Base-by-base conservation (phyloP, 2,797 vertebrate genomes). In the Pantherophis vulpinus region DNA sequence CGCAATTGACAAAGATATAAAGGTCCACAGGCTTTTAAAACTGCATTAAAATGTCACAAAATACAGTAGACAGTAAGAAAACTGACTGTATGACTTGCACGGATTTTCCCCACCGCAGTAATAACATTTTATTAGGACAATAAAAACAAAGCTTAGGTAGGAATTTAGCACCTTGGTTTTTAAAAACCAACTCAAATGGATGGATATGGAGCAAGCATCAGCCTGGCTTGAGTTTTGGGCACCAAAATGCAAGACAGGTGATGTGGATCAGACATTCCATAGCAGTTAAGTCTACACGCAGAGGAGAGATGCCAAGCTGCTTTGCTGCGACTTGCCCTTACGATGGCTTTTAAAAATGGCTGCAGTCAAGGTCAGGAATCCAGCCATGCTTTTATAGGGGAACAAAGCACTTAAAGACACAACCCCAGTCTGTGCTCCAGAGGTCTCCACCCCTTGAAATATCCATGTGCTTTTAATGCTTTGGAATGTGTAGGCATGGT, bases 161-260 rank as follows among this genome's bases (percentile, higher is more conserved):
- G 94, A 66, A 95, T 96, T 96, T 96, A 96, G 97, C 96, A 97
- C 97, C 97, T 96, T 96, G 94, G 93, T 93, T 96, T 97, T 95
- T 94, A 95, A 94, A 93, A 93, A 94, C 60, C 74, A 42, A 83
- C 92, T 96, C 60, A 60, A 89, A 54, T 87, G 94, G 94, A 14
- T 55, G 89, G 86, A 70, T 79, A 29, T 0, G 0, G 4, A 37
- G 8, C 25, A 83, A 55, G 23, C 13, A 70, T 86, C 59, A 27
- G 23, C 14, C 4, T 18, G 51, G 37, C 47, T 66, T 51, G 51
- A 10, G 89, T 74, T 92, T 88, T 63, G 93, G 91, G 86, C 94
- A 90, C 94, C 0, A 0, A 91, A 90, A 59, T 37, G 58, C 60
- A 32, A 59, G 29, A 16, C 47, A 0, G 42, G 63, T 16, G 58